These are phyloP conservation scores for Atta texana DNA, from an alignment of 1,140 invertebrate species.

Conservation along the genomic window DNA sequence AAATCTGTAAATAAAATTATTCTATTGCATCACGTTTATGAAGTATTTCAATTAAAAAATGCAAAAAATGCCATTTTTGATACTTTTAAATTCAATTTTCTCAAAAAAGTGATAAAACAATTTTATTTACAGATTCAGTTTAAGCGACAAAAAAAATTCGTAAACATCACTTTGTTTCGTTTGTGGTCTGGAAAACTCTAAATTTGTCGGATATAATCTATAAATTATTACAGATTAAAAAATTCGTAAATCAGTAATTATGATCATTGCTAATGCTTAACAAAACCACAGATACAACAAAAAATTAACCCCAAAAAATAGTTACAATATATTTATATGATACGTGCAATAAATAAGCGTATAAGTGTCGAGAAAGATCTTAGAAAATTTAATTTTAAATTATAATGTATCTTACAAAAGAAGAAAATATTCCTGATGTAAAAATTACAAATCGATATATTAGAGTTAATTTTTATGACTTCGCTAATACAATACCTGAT, in stretches of 20 bases:
- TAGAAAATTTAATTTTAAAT: not conserved
- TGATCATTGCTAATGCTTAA: not conserved
- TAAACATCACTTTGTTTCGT: too few relatives aligned
- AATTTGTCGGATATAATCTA: too few relatives aligned
- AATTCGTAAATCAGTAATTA: constrained; percentile 4
- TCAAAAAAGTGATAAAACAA: too few relatives aligned
- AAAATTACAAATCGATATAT: not conserved
- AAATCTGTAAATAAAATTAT: too few relatives aligned
- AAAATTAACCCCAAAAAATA: not conserved
- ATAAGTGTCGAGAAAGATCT: not conserved
- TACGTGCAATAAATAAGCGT: not conserved
- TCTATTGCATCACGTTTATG: too few relatives aligned
- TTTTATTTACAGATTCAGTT: too few relatives aligned
- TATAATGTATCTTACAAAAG: not conserved
- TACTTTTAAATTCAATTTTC: too few relatives aligned
- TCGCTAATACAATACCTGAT: constrained; percentile 82
- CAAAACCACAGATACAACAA: not conserved
- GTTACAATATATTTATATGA: not conserved
- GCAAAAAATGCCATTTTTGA: too few relatives aligned
- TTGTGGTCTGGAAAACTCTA: too few relatives aligned
- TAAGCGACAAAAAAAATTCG: too few relatives aligned
- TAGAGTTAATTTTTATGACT: not conserved
- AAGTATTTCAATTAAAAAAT: too few relatives aligned
- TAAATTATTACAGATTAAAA: not conserved
- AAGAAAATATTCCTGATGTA: not conserved